phyloP scores from a whole-genome alignment of 2,888 invertebrate genomes.

The Cantharis rufa region DNA sequence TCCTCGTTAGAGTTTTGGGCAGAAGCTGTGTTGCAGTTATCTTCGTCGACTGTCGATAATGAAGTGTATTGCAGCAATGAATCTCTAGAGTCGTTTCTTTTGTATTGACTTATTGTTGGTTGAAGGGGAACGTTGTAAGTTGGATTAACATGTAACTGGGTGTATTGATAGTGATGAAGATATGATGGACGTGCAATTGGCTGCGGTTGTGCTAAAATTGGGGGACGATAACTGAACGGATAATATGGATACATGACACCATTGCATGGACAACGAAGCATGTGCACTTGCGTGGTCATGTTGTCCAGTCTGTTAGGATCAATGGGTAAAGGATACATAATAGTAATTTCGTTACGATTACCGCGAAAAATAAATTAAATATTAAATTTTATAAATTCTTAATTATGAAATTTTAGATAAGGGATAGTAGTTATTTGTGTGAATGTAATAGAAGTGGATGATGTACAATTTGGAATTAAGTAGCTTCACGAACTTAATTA shows the following conservation, averaged over 20 bases:
- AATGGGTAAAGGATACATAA: constrained; percentile 39
- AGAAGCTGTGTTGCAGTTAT: background rate
- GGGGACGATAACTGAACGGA: constrained; percentile 47
- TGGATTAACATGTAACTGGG: constrained; percentile 49
- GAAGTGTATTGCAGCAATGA: background rate
- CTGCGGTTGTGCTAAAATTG: constrained; percentile 34
- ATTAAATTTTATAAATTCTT: too few species aligned
- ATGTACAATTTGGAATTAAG: background rate
- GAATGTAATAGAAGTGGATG: background rate
- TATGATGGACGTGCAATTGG: constrained; percentile 46
- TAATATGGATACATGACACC: constrained; percentile 43
- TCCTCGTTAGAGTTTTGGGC: constrained; percentile 15
- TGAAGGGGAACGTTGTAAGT: constrained; percentile 44
- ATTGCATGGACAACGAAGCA: constrained; percentile 51
- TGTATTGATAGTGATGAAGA: constrained; percentile 51
- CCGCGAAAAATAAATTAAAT: too few species aligned
- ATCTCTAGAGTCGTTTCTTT: constrained; percentile 1
- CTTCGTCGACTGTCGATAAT: background rate
- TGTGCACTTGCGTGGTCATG: constrained; percentile 49
- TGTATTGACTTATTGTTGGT: constrained; percentile 27
- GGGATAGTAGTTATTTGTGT: too few species aligned
- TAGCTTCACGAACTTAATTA: background rate
- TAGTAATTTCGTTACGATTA: background rate
- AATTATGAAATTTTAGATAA: too few species aligned
- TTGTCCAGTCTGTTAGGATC: constrained; percentile 46